Evolutionary conservation across 2,888 invertebrate species (phyloP), one percentile per base, ranked within the genome.

Genomic region (Xanthostigma xanthostigma): DNA sequence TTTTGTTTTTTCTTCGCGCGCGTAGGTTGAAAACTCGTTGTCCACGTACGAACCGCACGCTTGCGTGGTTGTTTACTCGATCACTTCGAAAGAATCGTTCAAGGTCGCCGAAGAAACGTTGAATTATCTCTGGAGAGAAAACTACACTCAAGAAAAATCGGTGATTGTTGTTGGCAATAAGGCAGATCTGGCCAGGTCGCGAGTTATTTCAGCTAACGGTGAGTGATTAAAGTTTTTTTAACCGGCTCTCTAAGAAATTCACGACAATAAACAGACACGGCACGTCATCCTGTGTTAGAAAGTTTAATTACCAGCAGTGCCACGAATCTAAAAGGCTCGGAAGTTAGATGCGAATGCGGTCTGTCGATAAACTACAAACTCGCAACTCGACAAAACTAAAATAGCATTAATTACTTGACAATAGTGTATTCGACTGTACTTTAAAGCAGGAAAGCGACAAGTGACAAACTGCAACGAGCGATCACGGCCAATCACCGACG

Each of bases 131-230:
- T 85, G 90, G 71, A 72, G 85, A 53, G 86, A 88, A 61, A 84
- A 84, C 61, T 84, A 83, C 60, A 85, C 84, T 0, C 79, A 82
- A 53, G 86, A 90, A 46, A 80, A 87, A 60, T 84, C 88, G 6
- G 86, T 89, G 46, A 92, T 95, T 51, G 77, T 95, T 11, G 94
- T 93, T 2, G 94, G 89, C 41, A 95, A 95, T 64, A 95, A 95
- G 64, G 88, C 90, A 4, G 95, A 95, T 62, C 71, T 95, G 58
- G 94, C 89, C 0, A 75, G 94, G 55, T 84, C 91, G 4, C 74
- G 94, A 55, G 81, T 82, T 53, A 87, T 95, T 54, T 71, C 84
- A 13, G 76, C 81, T 9, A 84, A 88, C 66, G 93, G 94, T 93
- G 65, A 72, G 73, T 60, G 38, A n/a, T 35, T 2, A 10, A n/a